Evolutionary conservation across 1,140 invertebrate genomes (phyloP).

Genomic region (Drepana arcuata): DNA sequence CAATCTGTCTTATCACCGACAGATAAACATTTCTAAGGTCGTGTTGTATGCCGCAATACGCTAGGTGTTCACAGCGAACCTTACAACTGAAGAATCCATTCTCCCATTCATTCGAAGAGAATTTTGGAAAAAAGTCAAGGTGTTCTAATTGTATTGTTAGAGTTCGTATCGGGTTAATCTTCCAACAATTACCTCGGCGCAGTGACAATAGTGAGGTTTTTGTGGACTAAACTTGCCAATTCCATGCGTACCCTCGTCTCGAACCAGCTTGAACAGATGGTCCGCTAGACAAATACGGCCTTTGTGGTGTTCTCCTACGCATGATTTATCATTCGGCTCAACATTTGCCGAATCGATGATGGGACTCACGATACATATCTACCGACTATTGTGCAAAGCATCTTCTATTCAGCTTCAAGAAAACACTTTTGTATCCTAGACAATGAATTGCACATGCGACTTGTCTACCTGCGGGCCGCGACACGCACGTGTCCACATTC

Average conservation of each 20-base stretch:
- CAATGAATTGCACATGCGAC: slow-evolving; percentile 60
- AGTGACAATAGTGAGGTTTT: slow-evolving; percentile 41
- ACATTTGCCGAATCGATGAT: slow-evolving; percentile 43
- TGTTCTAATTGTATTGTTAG: slow-evolving; percentile 47
- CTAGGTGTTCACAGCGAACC: slow-evolving; percentile 7
- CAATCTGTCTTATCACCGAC: slow-evolving; percentile 50
- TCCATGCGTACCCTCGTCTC: slow-evolving; percentile 22
- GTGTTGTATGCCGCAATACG: slow-evolving; percentile 37
- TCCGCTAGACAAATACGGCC: slow-evolving; percentile 48
- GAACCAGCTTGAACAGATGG: slow-evolving; percentile 47
- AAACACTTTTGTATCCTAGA: slow-evolving; percentile 48
- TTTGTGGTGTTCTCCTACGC: slow-evolving; percentile 53
- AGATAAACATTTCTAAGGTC: slow-evolving; percentile 56
- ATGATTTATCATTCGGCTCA: slow-evolving; percentile 47
- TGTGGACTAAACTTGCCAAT: slow-evolving; percentile 39
- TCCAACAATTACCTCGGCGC: slow-evolving; percentile 48
- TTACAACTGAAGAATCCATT: not conserved
- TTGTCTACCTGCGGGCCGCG: slow-evolving; percentile 52
- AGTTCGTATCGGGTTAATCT: slow-evolving; percentile 63
- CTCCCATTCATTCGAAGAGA: slow-evolving; percentile 18
- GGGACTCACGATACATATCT: slow-evolving; percentile 30
- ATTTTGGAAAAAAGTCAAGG: slow-evolving; percentile 46
- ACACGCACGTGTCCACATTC: slow-evolving; percentile 64
- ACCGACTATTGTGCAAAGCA: slow-evolving; percentile 57
- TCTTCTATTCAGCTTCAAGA: slow-evolving; percentile 40